A percentile compares a stretch with the other conserved stretches of the same genome.
Evolutionary conservation across 2,888 invertebrate genomes (phyloP).

Genomic region (Epirrhoe alternata): DNA sequence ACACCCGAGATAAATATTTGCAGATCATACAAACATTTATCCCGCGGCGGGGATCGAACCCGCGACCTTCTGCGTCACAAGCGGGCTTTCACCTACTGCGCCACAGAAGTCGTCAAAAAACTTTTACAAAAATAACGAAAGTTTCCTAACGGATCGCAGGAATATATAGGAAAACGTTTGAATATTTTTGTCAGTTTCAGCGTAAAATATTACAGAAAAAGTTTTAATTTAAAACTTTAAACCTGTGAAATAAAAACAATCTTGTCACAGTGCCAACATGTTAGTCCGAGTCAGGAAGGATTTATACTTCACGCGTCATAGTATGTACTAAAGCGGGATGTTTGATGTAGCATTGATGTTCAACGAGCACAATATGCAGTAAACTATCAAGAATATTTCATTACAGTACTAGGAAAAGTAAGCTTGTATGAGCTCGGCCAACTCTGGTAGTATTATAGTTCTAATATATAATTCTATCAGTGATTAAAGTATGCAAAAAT

Average conservation of each 20-base stretch:
- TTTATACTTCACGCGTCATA: background rate
- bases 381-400: background rate
- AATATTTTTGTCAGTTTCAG: slow-evolving; percentile 26
- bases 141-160: background rate
- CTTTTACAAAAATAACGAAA: background rate
- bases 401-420: too few species aligned
- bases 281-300: slow-evolving; percentile 28
- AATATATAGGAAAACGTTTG: slow-evolving; percentile 19
- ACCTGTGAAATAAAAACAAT: slow-evolving; percentile 46
- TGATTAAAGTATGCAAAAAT: background rate
- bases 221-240: slow-evolving; percentile 42
- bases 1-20: too few species aligned
- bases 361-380: background rate
- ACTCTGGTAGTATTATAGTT: too few species aligned
- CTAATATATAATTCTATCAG: too few species aligned
- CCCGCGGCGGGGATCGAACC: too few species aligned
- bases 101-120: too few species aligned
- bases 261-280: slow-evolving; percentile 53
- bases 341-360: background rate
- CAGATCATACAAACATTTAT: too few species aligned
- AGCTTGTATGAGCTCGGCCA: too few species aligned
- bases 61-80: too few species aligned
- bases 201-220: slow-evolving; percentile 34
- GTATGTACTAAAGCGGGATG: too few species aligned
- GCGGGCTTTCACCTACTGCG: too few species aligned